Percentiles rank a stretch among this genome's conserved stretches.
These are phyloP conservation scores for Mycetomoellerius zeteki DNA, from an alignment of 1,140 invertebrate species.

Conservation along the genomic window DNA sequence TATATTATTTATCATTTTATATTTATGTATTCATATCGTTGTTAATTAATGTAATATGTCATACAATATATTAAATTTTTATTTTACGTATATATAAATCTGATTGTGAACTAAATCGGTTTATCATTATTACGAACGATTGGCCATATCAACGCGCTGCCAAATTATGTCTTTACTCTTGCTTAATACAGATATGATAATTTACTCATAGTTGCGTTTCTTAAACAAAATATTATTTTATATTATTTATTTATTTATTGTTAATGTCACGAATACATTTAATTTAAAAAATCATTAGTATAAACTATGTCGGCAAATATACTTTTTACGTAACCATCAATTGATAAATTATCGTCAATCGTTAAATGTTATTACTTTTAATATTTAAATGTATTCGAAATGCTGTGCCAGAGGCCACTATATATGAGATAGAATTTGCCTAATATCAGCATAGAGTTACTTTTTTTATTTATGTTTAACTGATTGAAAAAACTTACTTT, in stretches of 20 bases:
- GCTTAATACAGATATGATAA: neutral
- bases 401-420: neutral
- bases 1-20: slow-evolving; percentile 4
- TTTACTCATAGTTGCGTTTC: neutral
- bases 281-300: slow-evolving; percentile 1
- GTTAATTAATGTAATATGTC: neutral
- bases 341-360: slow-evolving; percentile 34
- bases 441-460: neutral
- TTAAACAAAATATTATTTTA: slow-evolving; percentile 5
- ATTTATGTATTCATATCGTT: neutral
- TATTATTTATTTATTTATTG: neutral
- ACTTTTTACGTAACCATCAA: slow-evolving; percentile 12
- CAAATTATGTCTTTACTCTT: neutral
- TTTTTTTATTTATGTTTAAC: neutral
- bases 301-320: slow-evolving; percentile 13
- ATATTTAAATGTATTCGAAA: neutral
- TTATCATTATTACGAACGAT: neutral
- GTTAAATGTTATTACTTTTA: neutral
- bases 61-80: neutral
- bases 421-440: neutral
- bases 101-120: neutral
- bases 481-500: neutral
- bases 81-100: neutral
- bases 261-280: neutral
- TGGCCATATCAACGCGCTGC: neutral